Conservation (phyloP, 2,888 invertebrate genomes). For the Bunonema sp. region DNA sequence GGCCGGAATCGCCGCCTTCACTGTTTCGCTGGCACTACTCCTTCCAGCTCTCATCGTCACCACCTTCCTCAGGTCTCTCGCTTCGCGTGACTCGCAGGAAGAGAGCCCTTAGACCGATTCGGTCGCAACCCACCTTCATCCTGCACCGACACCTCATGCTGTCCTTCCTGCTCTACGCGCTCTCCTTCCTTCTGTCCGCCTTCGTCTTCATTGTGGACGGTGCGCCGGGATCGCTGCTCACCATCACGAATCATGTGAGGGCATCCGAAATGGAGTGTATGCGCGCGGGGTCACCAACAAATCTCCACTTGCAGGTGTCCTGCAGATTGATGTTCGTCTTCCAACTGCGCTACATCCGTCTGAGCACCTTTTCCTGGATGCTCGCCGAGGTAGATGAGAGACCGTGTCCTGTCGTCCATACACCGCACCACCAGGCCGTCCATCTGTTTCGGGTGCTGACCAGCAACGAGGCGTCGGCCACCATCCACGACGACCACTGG, state of each 20-base stretch:
- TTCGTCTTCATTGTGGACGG: constrained; percentile 23
- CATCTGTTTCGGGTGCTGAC: constrained; percentile 49
- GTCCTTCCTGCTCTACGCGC: constrained; percentile 24
- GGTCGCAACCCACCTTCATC: constrained; percentile 28
- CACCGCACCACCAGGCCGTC: constrained; percentile 19
- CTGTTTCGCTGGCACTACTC: constrained; percentile 22
- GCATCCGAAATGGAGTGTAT: constrained; percentile 3
- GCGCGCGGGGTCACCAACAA: too few species aligned
- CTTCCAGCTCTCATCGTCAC: constrained; percentile 31
- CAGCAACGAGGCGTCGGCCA: too few species aligned
- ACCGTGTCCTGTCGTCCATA: background rate
- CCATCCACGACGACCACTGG: constrained; percentile 45
- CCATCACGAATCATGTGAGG: constrained; percentile 26
- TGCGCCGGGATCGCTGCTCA: constrained; percentile 16
- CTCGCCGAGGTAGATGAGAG: constrained; percentile 43
- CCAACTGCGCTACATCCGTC: constrained; percentile 45
- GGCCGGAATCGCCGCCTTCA: constrained; percentile 25
- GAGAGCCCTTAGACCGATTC: constrained; percentile 16
- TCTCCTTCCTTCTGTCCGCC: constrained; percentile 29
- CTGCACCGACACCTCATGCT: constrained; percentile 32
- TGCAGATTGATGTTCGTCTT: constrained; percentile 32
- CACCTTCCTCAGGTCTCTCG: constrained; percentile 5
- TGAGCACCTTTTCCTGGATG: constrained; percentile 51
- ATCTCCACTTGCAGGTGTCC: constrained; percentile 13
- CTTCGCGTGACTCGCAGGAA: background rate